Percentiles rank a stretch among this genome's conserved stretches.
These are phyloP conservation scores for Gambelia wislizenii DNA, from an alignment of 2,797 vertebrate genomes.

Conservation along the genomic window DNA sequence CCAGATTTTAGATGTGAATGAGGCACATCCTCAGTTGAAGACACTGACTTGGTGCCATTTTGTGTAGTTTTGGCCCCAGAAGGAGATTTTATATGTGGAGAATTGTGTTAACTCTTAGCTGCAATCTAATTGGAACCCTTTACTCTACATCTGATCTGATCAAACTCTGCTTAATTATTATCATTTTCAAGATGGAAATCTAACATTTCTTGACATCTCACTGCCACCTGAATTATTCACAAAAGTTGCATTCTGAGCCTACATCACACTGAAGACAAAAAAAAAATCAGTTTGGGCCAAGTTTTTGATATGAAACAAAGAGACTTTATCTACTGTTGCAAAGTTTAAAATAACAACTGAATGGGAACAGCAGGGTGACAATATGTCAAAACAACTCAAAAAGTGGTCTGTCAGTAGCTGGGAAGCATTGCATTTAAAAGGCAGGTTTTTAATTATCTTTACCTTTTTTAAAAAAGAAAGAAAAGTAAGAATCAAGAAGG, in stretches of 20 bases:
- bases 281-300: background rate
- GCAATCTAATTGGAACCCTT: background rate
- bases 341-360: background rate
- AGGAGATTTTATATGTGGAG: background rate
- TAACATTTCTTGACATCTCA: background rate
- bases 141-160: background rate
- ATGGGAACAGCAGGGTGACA: constrained; percentile 6
- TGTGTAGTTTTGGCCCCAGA: background rate
- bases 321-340: constrained; percentile 6
- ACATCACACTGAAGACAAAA: background rate
- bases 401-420: constrained; percentile 5
- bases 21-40: background rate
- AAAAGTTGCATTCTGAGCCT: background rate
- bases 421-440: background rate
- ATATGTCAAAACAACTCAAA: background rate
- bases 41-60: background rate
- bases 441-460: constrained; percentile 26
- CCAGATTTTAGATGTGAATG: no score
- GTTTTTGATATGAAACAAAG: background rate
- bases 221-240: no score
- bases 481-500: background rate
- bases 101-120: fast-evolving
- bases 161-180: background rate
- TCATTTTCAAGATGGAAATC: fast-evolving
- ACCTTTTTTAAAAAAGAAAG: background rate